These are phyloP conservation scores for Odontocolon sp. DNA, from an alignment of 2,888 invertebrate genomes.

Conservation along the genomic window DNA sequence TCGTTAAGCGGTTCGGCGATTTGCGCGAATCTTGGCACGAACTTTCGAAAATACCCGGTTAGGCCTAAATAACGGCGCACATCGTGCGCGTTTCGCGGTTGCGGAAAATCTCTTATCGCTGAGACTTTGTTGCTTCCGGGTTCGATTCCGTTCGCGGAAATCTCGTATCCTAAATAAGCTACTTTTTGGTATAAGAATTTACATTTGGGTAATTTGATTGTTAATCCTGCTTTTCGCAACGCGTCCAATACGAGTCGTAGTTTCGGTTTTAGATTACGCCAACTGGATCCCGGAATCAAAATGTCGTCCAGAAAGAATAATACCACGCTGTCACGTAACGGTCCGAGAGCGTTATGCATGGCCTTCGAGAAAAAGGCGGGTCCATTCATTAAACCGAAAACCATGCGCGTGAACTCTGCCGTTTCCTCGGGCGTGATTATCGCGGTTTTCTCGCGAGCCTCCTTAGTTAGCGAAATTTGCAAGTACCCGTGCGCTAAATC, in stretches of 20 bases:
- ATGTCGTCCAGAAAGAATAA: no score
- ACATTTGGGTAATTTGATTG: constrained; percentile 68
- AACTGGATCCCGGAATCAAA: constrained; percentile 60
- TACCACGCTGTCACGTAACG: constrained; percentile 52
- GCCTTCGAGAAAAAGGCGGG: constrained; percentile 52
- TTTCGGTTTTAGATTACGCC: constrained; percentile 60
- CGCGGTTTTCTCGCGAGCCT: background rate
- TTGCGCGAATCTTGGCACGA: constrained; percentile 26
- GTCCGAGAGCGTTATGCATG: constrained; percentile 32
- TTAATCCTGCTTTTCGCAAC: constrained; percentile 60
- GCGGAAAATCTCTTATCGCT: no score
- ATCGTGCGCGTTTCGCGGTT: constrained; percentile 37
- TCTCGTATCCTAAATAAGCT: constrained; percentile 67
- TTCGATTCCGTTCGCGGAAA: constrained; percentile 35
- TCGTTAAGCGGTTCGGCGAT: constrained; percentile 15
- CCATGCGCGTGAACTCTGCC: no score
- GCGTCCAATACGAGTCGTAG: constrained; percentile 41
- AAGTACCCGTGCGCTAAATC: background rate
- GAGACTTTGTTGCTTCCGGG: constrained; percentile 58
- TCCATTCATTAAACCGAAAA: constrained; percentile 62
- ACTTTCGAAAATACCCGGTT: constrained; percentile 43
- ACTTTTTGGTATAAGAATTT: constrained; percentile 64
- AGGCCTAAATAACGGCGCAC: constrained; percentile 26
- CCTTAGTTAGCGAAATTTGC: background rate
- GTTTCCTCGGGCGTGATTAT: no score